These are phyloP conservation scores for Strigops habroptila DNA, from an alignment of 2,113 vertebrate genomes.

Conservation along the genomic window DNA sequence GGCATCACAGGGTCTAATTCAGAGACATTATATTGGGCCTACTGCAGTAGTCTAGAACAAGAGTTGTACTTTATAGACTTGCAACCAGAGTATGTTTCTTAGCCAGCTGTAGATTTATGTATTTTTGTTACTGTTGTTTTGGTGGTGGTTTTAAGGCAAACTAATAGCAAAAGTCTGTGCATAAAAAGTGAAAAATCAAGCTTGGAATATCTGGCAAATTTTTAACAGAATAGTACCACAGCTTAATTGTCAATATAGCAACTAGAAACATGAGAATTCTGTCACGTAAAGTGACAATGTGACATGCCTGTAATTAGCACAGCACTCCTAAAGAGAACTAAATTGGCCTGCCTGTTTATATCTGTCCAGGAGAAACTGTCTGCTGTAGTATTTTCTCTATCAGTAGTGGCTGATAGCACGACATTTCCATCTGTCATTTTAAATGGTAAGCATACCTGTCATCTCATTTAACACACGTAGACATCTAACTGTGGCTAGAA, in stretches of 20 bases:
- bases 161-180: not conserved
- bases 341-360: not conserved
- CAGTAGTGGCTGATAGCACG: accelerated
- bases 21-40: not conserved
- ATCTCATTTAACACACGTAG: not conserved
- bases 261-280: not conserved
- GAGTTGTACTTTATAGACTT: not conserved
- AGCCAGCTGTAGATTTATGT: not conserved
- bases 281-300: not conserved
- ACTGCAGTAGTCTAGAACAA: not conserved
- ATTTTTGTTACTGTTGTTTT: not conserved
- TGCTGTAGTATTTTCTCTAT: not conserved
- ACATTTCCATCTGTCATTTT: not conserved
- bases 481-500: not conserved
- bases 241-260: not conserved
- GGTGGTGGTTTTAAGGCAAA: not conserved
- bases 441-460: not conserved
- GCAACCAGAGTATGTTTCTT: not conserved
- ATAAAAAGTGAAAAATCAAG: not conserved
- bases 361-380: not conserved
- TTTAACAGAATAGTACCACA: not conserved
- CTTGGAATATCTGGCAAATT: not conserved
- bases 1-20: not conserved
- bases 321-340: not conserved
- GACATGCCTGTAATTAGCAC: not conserved